These are phyloP conservation scores for Psittacula echo DNA, from an alignment of 2,797 vertebrate species.

Conservation along the genomic window DNA sequence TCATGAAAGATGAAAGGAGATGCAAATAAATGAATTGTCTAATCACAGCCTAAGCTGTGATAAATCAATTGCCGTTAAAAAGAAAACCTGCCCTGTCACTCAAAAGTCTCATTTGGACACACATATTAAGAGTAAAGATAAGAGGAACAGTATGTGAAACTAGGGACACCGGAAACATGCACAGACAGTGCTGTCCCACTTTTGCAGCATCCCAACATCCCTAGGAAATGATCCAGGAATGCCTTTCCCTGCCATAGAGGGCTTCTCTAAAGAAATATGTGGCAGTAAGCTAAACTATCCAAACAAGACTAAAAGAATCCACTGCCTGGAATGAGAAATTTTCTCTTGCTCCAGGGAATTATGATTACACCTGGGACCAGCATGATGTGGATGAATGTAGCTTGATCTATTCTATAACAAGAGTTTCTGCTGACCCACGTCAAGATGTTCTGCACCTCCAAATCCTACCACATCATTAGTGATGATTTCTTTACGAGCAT, in stretches of 20 bases:
- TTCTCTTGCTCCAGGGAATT: not conserved
- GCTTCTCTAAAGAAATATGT: not conserved
- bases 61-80: not conserved
- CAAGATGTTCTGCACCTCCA: not conserved
- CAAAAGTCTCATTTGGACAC: not conserved
- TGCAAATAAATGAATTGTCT: not conserved
- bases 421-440: not conserved
- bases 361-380: not conserved
- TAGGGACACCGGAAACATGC: not conserved
- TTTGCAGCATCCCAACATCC: not conserved
- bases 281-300: not conserved
- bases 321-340: not conserved
- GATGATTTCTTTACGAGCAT: not conserved
- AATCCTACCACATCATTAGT: not conserved
- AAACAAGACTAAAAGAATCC: not conserved
- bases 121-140: not conserved
- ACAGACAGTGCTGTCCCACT: not conserved
- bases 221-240: not conserved
- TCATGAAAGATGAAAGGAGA: not conserved
- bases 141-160: not conserved
- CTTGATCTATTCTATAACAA: not conserved
- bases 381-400: not conserved
- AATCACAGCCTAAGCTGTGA: not conserved
- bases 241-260: not conserved
- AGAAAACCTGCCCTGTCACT: not conserved